Evolutionary conservation across 2,113 vertebrate genomes (phyloP).

Genomic region (Micronisus gabar): DNA sequence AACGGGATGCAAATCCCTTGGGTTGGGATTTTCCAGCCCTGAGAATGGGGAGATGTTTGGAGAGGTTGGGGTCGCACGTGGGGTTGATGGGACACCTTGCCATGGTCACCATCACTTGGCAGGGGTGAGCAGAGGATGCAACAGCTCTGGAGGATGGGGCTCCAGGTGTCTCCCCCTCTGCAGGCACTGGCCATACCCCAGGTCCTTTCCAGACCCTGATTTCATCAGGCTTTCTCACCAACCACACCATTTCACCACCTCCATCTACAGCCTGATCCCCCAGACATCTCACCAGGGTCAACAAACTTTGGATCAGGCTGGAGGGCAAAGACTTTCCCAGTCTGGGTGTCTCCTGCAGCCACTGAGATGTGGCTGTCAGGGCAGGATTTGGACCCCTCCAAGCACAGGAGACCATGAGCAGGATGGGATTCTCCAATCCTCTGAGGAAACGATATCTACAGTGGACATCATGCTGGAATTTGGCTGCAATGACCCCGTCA

Average conservation of each 20-base stretch:
- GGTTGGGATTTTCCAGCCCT: not conserved
- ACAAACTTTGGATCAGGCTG: not conserved
- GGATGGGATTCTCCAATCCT: not conserved
- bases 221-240: not conserved
- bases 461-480: not conserved
- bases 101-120: not conserved
- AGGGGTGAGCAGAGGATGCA: not conserved
- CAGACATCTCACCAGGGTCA: not conserved
- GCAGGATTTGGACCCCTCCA: not conserved
- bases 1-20: not conserved
- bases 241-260: not conserved
- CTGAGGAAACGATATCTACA: not conserved
- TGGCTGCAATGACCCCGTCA: not conserved
- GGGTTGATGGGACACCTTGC: not conserved
- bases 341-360: not conserved
- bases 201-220: not conserved
- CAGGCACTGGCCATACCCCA: rapidly evolving
- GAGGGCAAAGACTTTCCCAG: not conserved
- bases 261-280: not conserved
- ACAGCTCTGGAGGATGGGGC: not conserved
- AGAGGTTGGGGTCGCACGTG: not conserved
- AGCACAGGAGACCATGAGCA: not conserved
- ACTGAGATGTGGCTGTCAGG: rapidly evolving
- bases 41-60: not conserved
- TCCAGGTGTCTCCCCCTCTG: not conserved